Evolutionary conservation across 1,140 invertebrate genomes (phyloP), one percentile per base, ranked within the genome.

Genomic region (Samia ricini): DNA sequence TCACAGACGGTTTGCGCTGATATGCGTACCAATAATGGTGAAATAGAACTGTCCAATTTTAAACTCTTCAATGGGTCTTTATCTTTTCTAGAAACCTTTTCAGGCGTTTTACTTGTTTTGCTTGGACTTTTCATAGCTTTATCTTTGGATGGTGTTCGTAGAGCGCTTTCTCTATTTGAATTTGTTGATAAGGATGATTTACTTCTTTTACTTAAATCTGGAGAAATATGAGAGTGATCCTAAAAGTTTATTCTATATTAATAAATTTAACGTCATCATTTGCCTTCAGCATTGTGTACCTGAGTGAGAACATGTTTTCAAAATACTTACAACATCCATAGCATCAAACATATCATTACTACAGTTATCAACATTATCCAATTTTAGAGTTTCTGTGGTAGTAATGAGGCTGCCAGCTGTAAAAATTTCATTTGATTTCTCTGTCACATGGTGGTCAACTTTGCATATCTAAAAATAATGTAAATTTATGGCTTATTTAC

Each of bases 311-410:
- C 10, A 29, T 29, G n/a, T 50, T n/a, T 4, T 26, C 61, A 10
- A 71, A 65, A 68, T 48, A 74, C 76, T 72, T 61, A 83, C 80
- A 63, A 81, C 71, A 69, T 81, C 80, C 78, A 83, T 83, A 12
- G 66, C 60, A 58, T 76, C 75, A 69, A 77, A 74, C 15, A 77
- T 50, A 55, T 83, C 77, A 62, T 70, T 62, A 26, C 69, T 75
- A n/a, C 66, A 55, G 52, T 76, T 69, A 20, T 64, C 56, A 29
- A 23, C 19, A 4, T 50, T 50, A 50, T n/a, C 26, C 6, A 29
- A 1, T 1, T 29, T 29, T 29, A 29, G 6, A 29, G 26, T 1
- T 29, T 1, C 26, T 5, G 26, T 8, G 10, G 26, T n/a, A 19
- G 48, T n/a, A 50, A 7, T 50, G 20, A n/a, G 18, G 6, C 24